These are phyloP conservation scores for Aleadryas rufinucha DNA, from an alignment of 2,113 vertebrate genomes.

Conservation along the genomic window DNA sequence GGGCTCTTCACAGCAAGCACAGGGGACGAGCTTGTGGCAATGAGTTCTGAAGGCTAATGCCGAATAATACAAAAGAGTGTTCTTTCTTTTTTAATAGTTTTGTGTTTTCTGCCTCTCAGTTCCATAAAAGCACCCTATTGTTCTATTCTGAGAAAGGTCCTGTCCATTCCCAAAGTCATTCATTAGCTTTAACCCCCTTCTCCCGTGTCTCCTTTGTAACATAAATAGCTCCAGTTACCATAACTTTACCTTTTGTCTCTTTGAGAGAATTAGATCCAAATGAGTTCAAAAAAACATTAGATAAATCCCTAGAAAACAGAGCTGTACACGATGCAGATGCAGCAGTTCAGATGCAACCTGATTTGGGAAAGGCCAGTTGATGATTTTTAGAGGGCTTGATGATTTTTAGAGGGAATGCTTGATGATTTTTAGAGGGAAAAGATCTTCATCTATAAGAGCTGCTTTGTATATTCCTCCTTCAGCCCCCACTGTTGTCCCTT, in stretches of 20 bases:
- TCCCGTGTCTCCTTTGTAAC: conserved; percentile 25
- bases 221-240: conserved; percentile 42
- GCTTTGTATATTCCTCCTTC: neutral
- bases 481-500: neutral
- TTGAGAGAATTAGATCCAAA: conserved; percentile 32
- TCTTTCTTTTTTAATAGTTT: conserved; percentile 56
- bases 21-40: neutral
- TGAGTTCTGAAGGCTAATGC: conserved; percentile 29
- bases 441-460: neutral
- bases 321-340: neutral
- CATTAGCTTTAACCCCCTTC: conserved; percentile 33
- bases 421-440: neutral
- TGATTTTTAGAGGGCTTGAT: too few relatives aligned
- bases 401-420: neutral
- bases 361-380: neutral
- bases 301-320: conserved; percentile 4
- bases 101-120: conserved; percentile 40
- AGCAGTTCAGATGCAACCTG: neutral
- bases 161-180: conserved; percentile 40
- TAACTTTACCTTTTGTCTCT: conserved; percentile 39
- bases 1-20: neutral
- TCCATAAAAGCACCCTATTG: conserved; percentile 42
- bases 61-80: neutral
- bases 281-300: conserved; percentile 15
- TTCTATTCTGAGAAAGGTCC: conserved; percentile 57